A percentile compares a stretch with the other conserved stretches of the same genome.
Evolutionary conservation across 2,888 invertebrate genomes (phyloP).

Genomic region (Agriopis aurantiaria): DNA sequence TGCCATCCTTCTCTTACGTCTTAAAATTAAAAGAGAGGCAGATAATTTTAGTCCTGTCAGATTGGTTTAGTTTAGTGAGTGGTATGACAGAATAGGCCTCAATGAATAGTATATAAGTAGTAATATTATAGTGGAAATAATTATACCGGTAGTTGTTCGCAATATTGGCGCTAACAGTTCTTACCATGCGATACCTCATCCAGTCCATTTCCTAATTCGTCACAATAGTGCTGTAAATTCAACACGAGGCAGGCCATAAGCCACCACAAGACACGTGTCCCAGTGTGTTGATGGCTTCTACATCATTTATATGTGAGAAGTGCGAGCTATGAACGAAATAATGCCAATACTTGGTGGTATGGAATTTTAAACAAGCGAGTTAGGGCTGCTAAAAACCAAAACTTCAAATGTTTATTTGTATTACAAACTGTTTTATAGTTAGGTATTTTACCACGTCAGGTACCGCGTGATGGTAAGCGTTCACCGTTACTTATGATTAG

Average conservation of each 20-base stretch:
- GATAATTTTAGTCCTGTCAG: too few species aligned
- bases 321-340: conserved; percentile 52
- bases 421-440: too few species aligned
- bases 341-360: conserved; percentile 53
- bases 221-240: conserved; percentile 31
- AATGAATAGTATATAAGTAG: too few species aligned
- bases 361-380: conserved; percentile 49
- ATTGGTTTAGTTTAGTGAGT: too few species aligned
- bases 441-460: too few species aligned
- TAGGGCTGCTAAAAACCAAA: conserved; percentile 27
- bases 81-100: too few species aligned
- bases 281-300: conserved; percentile 33
- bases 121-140: too few species aligned
- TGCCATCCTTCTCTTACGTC: too few species aligned
- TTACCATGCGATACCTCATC: conserved; percentile 10
- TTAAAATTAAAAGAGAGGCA: too few species aligned
- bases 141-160: too few species aligned
- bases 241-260: conserved; percentile 17
- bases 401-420: background rate
- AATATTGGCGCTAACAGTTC: too few species aligned
- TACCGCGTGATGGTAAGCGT: too few species aligned
- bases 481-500: background rate
- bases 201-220: conserved; percentile 35
- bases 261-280: conserved; percentile 48
- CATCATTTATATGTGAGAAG: conserved; percentile 76